Evolutionary conservation across 2,113 vertebrate species (phyloP), one percentile per base, ranked within the genome.

Genomic region (Tonatia bakeri): DNA sequence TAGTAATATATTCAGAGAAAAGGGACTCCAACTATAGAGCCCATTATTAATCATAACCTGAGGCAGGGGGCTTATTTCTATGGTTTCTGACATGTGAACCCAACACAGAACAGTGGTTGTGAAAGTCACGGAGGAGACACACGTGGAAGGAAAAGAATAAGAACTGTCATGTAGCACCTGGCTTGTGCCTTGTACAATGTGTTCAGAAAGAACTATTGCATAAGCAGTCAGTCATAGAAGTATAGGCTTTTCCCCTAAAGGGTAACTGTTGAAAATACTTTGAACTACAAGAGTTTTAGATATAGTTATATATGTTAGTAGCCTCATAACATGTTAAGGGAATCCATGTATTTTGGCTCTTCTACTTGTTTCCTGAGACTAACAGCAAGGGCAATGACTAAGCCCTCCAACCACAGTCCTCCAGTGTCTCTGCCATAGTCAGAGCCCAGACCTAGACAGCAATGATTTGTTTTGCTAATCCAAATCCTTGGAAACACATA

Each of bases 401-500:
- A 94, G 33, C 8, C 50, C 43, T 93, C 87, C 79, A 52, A 36
- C 17, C 40, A 73, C 4, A 76, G 77, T 86, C 26, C 45, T 77
- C 88, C 86, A 52, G 52, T 77, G 45, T 93, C 52, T 92, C 76
- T 76, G 65, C 81, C 72, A 91, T n/a, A 93, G 72, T 82, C 45
- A 81, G 65, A 92, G 45, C 17, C 40, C 79, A 94, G 94, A 91
- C 26, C 19, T 50, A 28, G 28, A 69, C 56, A 54, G 69, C 93
- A 86, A 94, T 54, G 79, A 89, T 80, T 82, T 33, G 77, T 79
- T 91, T 82, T n/a, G 19, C 83, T 77, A 79, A 86, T 81, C 59
- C 64, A 82, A 86, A 79, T 17, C 80, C 86, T 92, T 95, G 83
- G 79, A 91, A 89, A 86, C 70, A 64, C 52, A 89, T 38, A 65